phyloP scores from a whole-genome alignment of 2,113 vertebrate genomes.

The Sturnus vulgaris region DNA sequence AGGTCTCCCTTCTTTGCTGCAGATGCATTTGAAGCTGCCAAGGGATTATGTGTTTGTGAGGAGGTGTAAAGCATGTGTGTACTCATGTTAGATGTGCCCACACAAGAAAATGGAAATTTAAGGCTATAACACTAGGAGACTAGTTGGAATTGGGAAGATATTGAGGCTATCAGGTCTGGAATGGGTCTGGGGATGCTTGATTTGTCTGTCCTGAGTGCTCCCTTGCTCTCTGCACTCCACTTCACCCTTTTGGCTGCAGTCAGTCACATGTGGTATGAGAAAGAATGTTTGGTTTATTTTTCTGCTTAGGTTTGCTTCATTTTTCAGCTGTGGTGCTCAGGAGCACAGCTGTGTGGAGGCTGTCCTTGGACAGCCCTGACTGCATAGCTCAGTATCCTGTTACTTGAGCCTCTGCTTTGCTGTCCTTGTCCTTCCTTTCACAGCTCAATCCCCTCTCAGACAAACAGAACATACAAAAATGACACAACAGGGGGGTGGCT shows the following conservation, averaged over 20 bases:
- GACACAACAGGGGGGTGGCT: background rate
- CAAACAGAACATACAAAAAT: background rate
- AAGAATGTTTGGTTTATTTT: background rate
- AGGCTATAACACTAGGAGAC: background rate
- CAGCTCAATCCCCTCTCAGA: background rate
- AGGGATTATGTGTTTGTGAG: rapidly evolving
- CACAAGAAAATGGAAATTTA: background rate
- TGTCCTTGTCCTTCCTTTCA: background rate
- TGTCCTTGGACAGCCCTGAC: background rate
- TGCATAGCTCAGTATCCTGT: background rate
- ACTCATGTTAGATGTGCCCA: background rate
- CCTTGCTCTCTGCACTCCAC: background rate
- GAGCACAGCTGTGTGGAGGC: background rate
- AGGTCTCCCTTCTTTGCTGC: background rate
- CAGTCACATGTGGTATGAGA: background rate
- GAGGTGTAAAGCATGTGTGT: background rate
- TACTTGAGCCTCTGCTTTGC: background rate
- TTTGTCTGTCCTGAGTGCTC: background rate
- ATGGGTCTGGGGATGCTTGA: background rate
- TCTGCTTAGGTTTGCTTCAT: background rate
- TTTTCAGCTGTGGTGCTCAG: background rate
- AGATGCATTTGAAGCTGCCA: background rate
- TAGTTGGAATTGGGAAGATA: background rate
- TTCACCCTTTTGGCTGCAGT: background rate
- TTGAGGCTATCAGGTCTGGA: background rate